Conservation (phyloP, 1,140 invertebrate species). For the Drosophila repletoides region DNA sequence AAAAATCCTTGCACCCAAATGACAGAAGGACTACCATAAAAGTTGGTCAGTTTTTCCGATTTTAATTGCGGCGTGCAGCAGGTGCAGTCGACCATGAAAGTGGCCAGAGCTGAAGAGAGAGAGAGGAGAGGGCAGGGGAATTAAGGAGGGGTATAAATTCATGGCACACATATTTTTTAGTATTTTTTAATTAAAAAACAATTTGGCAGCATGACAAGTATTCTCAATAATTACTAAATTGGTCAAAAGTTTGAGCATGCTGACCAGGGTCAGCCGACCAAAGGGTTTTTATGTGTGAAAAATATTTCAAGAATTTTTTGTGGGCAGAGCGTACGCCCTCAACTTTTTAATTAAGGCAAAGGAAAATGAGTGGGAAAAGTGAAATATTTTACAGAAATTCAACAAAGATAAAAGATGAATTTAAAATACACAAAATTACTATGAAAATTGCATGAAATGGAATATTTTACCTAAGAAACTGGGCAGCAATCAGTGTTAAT, state of each 20-base stretch:
- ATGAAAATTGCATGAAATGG: too few relatives aligned
- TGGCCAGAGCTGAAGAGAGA: conserved; percentile 47
- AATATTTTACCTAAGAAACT: too few relatives aligned
- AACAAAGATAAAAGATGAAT: too few relatives aligned
- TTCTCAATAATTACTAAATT: conserved; percentile 61
- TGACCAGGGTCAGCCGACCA: not conserved
- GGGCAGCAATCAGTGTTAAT: too few relatives aligned
- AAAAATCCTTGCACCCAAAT: not conserved
- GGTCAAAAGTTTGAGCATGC: conserved; percentile 40
- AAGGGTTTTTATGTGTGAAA: conserved; percentile 6
- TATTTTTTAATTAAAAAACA: conserved; percentile 67
- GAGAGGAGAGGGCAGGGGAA: not conserved
- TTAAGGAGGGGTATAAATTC: too few relatives aligned
- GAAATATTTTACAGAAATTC: too few relatives aligned
- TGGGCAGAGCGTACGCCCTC: too few relatives aligned
- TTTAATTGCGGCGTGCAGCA: conserved; percentile 63
- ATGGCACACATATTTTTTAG: conserved; percentile 21
- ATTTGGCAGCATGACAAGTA: conserved; percentile 44
- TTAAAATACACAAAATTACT: too few relatives aligned
- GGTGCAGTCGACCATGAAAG: conserved; percentile 70
- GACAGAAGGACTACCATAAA: conserved; percentile 15
- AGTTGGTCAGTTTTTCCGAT: conserved; percentile 33
- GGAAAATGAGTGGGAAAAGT: not conserved
- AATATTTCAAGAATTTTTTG: too few relatives aligned
- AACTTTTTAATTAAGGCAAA: conserved; percentile 36